Base-by-base conservation (phyloP, 2,888 invertebrate genomes). In the Watsonalla binaria region DNA sequence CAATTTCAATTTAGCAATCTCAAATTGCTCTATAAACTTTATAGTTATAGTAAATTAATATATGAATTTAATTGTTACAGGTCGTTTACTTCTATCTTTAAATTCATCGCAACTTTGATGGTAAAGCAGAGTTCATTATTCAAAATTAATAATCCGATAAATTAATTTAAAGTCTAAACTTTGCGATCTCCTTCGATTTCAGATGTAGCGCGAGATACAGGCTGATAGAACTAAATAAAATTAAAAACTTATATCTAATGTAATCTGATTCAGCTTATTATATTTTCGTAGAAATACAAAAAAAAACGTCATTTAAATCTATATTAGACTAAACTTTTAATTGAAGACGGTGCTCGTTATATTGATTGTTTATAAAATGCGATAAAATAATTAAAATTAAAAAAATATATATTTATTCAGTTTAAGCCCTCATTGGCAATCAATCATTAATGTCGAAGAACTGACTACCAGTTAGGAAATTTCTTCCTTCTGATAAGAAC, bases 91-190 rank as follows among this genome's bases (percentile, higher is more conserved):
- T 62, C 54, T 54, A 55, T 13, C 51, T 61, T 57, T 61, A 52
- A 56, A 70, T 63, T 68, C 59, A 60, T 60, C 56, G 59, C 60
- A 57, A 50, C 15, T 57, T 61, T 51, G 59, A 60, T 62, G 57
- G 63, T 69, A 70, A 75, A 76, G 68, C 71, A 64, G 72, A 80
- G 81, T 84, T 84, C 83, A 82, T 85, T 84, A 86, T 80, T 84
- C 82, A 84, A 84, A 86, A 85, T 87, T 88, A 89, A 87, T 88
- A 87, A 88, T 84, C 84, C 84, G 78, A 77, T 76, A 84, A 88
- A 90, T 89, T 84, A 84, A 89, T 84, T 85, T 82, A 75, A 82
- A 84, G 82, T 75, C 68, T 69, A 84, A 86, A 78, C 86, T 85
- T 80, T 73, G 70, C 76, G 81, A 82, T 81, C 82, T 71, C 56